Conservation (phyloP, 2,888 invertebrate genomes). For the Archips xylosteana region DNA sequence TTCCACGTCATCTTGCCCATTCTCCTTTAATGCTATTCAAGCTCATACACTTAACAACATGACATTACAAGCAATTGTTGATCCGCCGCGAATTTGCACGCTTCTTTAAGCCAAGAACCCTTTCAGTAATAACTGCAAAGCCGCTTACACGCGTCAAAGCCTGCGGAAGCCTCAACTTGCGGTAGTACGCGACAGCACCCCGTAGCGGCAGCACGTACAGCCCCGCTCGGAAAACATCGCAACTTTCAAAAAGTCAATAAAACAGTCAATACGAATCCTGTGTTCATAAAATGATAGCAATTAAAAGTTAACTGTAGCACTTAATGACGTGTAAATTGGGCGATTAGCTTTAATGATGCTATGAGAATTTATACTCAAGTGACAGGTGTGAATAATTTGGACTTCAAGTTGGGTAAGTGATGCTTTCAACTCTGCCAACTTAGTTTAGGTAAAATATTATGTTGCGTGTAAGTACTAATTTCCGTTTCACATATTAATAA, state of each 20-base stretch:
- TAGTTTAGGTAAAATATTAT: conserved; percentile 16
- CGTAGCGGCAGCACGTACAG: conserved; percentile 51
- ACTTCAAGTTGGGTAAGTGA: conserved; percentile 34
- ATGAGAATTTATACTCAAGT: conserved; percentile 35
- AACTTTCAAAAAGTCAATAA: conserved; percentile 35
- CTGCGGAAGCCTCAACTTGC: conserved; percentile 52
- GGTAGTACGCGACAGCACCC: conserved; percentile 52
- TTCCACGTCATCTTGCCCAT: no score
- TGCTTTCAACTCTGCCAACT: conserved; percentile 6
- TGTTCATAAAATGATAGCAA: conserved; percentile 23
- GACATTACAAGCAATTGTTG: conserved; percentile 22
- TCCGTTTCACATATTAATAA: neutral
- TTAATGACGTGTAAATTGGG: conserved; percentile 10
- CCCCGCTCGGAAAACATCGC: conserved; percentile 35
- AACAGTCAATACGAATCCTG: conserved; percentile 25
- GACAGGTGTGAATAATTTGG: conserved; percentile 37
- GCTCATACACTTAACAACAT: neutral
- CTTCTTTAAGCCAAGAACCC: conserved; percentile 52
- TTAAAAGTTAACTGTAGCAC: neutral
- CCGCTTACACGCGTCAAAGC: conserved; percentile 59
- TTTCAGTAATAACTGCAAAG: conserved; percentile 68
- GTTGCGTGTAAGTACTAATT: neutral
- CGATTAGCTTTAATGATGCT: conserved; percentile 15
- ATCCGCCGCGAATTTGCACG: conserved; percentile 48
- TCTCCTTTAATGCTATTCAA: no score